Evolutionary conservation across 2,888 invertebrate genomes (phyloP).

Genomic region (Calliphora vomitoria): DNA sequence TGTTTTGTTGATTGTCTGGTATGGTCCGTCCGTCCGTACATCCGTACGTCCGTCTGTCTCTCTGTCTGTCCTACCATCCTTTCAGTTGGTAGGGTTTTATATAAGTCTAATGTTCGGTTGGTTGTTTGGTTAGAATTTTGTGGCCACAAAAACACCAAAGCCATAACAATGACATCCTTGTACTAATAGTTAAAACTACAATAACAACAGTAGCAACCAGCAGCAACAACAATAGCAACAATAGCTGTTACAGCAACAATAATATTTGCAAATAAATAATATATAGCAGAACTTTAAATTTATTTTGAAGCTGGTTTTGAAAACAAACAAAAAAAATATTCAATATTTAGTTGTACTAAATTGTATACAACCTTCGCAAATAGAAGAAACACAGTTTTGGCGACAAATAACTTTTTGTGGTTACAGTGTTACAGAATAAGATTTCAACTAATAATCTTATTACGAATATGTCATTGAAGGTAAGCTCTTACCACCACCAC

Average conservation of each 20-base stretch:
- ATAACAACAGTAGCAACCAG: constrained; percentile 59
- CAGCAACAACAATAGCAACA: constrained; percentile 52
- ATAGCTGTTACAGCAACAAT: constrained; percentile 21
- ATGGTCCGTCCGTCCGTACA: neutral
- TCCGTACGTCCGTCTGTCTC: neutral
- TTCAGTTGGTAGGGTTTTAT: constrained; percentile 46
- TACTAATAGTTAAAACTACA: constrained; percentile 49
- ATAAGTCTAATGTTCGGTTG: constrained; percentile 67
- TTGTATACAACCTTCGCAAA: too few species aligned
- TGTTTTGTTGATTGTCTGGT: constrained; percentile 63
- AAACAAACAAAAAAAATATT: too few species aligned
- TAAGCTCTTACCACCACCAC: too few species aligned
- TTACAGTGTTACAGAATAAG: too few species aligned
- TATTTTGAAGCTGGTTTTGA: too few species aligned
- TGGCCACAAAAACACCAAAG: constrained; percentile 68
- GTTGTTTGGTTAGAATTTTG: constrained; percentile 69
- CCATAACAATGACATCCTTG: constrained; percentile 68
- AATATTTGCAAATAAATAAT: constrained; percentile 30
- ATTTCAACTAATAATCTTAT: too few species aligned
- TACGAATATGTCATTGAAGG: too few species aligned
- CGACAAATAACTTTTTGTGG: too few species aligned
- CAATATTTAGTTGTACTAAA: too few species aligned
- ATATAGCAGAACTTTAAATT: neutral
- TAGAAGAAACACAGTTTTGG: too few species aligned
- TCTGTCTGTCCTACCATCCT: constrained; percentile 19